Base-by-base conservation (phyloP, 1,140 invertebrate species). In the Goniozus legneri region DNA sequence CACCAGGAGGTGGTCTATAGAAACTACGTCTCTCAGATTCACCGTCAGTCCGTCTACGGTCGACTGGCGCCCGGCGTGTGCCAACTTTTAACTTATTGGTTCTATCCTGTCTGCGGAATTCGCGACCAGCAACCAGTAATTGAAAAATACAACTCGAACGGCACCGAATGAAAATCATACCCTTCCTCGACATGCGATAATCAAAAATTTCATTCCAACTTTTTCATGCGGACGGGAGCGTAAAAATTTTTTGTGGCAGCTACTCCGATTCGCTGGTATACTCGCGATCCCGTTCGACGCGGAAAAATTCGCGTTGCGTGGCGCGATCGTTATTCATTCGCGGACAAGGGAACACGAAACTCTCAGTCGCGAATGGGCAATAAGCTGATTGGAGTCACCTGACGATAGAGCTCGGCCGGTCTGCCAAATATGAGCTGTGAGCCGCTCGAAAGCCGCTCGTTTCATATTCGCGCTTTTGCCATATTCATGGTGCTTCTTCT, bases 21-120 rank as follows among this genome's bases (percentile, higher is more conserved):
- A 19, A 15, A 41, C n/a, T n/a, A n/a, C n/a, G n/a, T n/a, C n/a
- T 18, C 18, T 18, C 12, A 14, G n/a, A 16, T 3, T 19, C 40
- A 15, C 18, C 42, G 36, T 22, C 18, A 20, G 36, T 38, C 20
- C 6, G 3, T 22, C 36, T 8, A 14, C 32, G 32, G 7, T 14
- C 8, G 32, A 10, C 32, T 10, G 14, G 8, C 32, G 14, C 32
- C 32, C 32, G 14, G 7, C 32, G 32, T 14, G 14, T 13, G 32
- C 32, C 32, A 33, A 33, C 32, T 33, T 33, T 33, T 33, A 33
- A 33, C 32, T 33, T 33, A 33, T 33, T 33, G 8, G 32, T n/a
- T 33, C 32, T 33, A 13, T 33, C 14, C 14, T 33, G 32, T 33
- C 32, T 33, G 32, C 32, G 14, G 32, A 33, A 33, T 33, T 33